Base-by-base conservation (phyloP, 2,113 vertebrate species). In the Melierax canorus region DNA sequence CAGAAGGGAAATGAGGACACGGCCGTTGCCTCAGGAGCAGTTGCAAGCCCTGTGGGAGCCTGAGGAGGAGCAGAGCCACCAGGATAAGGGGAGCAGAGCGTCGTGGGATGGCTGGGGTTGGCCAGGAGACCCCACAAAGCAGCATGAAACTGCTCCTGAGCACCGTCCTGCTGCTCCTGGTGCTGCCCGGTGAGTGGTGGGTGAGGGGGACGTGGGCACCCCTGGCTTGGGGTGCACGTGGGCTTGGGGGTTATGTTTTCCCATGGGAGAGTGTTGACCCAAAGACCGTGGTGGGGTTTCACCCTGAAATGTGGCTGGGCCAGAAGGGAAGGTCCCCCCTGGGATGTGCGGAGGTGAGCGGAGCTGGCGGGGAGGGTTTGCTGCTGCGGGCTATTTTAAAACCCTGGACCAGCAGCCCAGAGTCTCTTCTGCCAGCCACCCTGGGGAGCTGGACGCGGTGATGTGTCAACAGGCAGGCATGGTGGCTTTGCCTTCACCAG, bases 391-490 rank as follows among this genome's bases (percentile, higher is more conserved):
- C 21, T 67, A 17, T 38, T 69, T 32, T 6, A 60, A 41, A 73
- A 51, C 39, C 24, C 22, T 5, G 23, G 24, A 12, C 15, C 30
- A 36, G 45, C 19, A 53, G 45, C 9, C 3, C 30, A 13, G 39
- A 20, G 36, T 46, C 26, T 13, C 48, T 46, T 50, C 41, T 27
- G 11, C 0, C 1, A 80, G 43, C 17, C 30, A 20, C 21, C 23
- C 6, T 5, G 38, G 3, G 26, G 30, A 19, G 9, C 24, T 60
- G 63, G 53, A 26, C 5, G 2, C 1, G 0, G 29, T 6, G 38
- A 19, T 0, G 1, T 26, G 29, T 32, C 46, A 39, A 11, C 1
- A 1, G 50, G 24, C 17, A 53, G 38, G 29, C 30, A 4, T 1
- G 1, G 46, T 20, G n/a, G 43, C 16, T 74, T 72, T 68, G 39